A percentile compares a stretch with the other conserved stretches of the same genome.
These are phyloP conservation scores for Neocrepidodera transversa DNA, from an alignment of 2,888 invertebrate genomes.

Conservation along the genomic window DNA sequence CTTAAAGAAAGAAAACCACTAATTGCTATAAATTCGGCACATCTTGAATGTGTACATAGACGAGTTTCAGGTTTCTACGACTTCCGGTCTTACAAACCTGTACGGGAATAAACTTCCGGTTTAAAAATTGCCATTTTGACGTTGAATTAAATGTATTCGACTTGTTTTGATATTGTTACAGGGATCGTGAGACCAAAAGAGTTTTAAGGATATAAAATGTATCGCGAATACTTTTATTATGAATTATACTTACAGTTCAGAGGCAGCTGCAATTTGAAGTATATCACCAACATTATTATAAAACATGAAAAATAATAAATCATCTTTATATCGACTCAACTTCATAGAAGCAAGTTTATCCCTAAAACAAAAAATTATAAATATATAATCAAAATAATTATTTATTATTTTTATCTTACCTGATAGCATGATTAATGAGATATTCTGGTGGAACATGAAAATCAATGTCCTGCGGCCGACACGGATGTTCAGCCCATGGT, in stretches of 20 bases:
- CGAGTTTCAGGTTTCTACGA: too few species aligned
- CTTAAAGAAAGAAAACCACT: too few species aligned
- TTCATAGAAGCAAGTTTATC: slow-evolving; percentile 95
- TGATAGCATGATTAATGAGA: slow-evolving; percentile 94
- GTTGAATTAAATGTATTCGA: too few species aligned
- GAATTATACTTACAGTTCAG: slow-evolving; percentile 87
- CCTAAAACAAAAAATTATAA: slow-evolving; percentile 59
- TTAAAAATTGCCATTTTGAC: too few species aligned
- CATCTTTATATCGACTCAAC: slow-evolving; percentile 97
- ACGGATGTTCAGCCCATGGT: slow-evolving; percentile 97
- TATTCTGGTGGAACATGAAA: slow-evolving; percentile 99
- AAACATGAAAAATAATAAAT: slow-evolving; percentile 98
- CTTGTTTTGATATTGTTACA: too few species aligned
- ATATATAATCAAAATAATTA: background rate
- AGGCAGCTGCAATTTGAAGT: slow-evolving; percentile 96
- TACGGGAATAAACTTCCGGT: too few species aligned
- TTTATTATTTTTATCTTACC: slow-evolving; percentile 57
- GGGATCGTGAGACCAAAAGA: too few species aligned
- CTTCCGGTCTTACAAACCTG: too few species aligned
- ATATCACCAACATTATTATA: slow-evolving; percentile 99
- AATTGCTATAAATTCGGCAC: too few species aligned
- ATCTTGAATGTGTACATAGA: too few species aligned
- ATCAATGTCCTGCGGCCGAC: slow-evolving; percentile 98
- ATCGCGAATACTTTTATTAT: too few species aligned
- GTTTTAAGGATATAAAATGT: too few species aligned